Evolutionary conservation across 30 jellyfish, hydroid and myxozoan genomes (phyloP).

Genomic region (Morbakka virulenta): DNA sequence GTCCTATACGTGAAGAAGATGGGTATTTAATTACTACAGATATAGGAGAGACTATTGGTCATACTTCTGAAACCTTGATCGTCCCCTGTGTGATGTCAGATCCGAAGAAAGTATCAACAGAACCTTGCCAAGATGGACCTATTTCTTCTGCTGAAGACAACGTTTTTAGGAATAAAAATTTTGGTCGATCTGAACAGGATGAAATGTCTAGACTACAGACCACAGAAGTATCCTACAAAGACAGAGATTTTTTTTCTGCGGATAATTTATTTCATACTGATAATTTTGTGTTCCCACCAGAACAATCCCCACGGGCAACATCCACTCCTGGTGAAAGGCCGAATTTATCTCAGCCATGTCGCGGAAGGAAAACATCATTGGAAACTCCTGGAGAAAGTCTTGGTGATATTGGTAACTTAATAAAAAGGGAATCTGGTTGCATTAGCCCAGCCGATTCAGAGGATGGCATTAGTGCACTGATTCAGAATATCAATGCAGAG

Average conservation of each 20-base stretch:
- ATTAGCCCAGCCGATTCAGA: neutral
- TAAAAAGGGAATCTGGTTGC: neutral
- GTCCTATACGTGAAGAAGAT: neutral
- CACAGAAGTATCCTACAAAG: no score
- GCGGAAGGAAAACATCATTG: neutral
- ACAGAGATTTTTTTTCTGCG: neutral
- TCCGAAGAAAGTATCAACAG: no score
- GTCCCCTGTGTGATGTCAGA: no score
- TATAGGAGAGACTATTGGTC: neutral
- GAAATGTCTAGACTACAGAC: neutral
- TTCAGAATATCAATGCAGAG: constrained; percentile 15
- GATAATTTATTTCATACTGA: neutral
- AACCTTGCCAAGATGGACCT: no score
- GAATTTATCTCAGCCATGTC: no score
- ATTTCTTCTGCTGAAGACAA: neutral
- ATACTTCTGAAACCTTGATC: neutral
- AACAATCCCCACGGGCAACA: neutral
- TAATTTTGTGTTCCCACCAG: neutral
- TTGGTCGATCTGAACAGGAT: neutral
- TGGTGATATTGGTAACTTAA: neutral
- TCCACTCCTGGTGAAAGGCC: neutral
- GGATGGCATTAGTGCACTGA: neutral
- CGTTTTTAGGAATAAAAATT: neutral
- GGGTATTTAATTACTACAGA: neutral
- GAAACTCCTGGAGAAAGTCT: neutral